Evolutionary conservation across 2,888 invertebrate genomes (phyloP).

Genomic region (Formica aserva): DNA sequence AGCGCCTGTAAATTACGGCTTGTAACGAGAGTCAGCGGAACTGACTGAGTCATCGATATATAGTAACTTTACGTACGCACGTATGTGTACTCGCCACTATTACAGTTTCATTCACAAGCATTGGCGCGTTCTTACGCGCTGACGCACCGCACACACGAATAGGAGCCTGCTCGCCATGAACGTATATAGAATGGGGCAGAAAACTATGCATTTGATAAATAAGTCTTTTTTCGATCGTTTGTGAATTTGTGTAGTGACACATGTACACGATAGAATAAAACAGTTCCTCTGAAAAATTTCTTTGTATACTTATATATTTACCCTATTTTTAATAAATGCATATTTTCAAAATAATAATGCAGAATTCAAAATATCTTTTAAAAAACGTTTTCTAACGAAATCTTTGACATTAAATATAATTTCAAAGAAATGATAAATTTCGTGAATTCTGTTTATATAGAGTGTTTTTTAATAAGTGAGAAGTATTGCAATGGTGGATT

Average conservation of each 20-base stretch:
- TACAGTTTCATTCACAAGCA: conserved; percentile 74
- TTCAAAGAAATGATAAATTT: neutral
- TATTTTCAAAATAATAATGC: neutral
- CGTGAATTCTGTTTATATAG: neutral
- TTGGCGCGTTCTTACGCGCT: conserved; percentile 60
- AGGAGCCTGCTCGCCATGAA: conserved; percentile 47
- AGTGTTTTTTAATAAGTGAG: too few relatives aligned
- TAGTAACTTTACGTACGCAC: conserved; percentile 70
- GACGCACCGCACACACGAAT: conserved; percentile 49
- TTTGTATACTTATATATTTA: neutral
- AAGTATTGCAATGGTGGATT: too few relatives aligned
- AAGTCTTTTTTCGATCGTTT: neutral
- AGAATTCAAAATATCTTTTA: neutral
- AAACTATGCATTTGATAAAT: neutral
- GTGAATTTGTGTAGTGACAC: neutral
- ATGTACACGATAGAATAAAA: neutral
- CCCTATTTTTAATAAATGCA: neutral
- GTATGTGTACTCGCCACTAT: conserved; percentile 63
- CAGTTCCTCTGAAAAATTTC: neutral
- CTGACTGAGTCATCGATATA: conserved; percentile 74
- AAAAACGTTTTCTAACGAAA: neutral
- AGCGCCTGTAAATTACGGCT: conserved; percentile 65
- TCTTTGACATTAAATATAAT: neutral
- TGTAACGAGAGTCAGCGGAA: conserved; percentile 68
- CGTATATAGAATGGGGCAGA: neutral